Conservation (phyloP, 1,140 invertebrate species). For the Holotrichia oblita region DNA sequence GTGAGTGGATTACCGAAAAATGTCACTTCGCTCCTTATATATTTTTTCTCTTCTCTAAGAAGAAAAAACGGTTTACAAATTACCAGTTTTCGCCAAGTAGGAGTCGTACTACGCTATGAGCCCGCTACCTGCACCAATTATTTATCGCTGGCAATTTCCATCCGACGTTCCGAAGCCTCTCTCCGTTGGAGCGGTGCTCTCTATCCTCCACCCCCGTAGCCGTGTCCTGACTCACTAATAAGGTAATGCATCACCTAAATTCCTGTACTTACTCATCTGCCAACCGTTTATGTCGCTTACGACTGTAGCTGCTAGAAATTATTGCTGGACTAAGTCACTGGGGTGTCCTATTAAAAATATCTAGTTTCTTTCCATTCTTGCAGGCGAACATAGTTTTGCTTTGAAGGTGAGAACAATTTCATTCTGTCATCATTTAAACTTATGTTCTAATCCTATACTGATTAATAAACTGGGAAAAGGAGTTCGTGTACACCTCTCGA, state of each 20-base stretch:
- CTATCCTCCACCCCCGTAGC: not conserved
- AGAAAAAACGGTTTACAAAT: constrained; percentile 1
- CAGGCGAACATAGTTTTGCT: no score
- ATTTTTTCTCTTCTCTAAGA: not conserved
- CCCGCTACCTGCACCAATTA: not conserved
- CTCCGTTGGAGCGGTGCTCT: not conserved
- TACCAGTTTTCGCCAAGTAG: constrained; percentile 10
- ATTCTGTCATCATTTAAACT: no score
- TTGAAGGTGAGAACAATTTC: no score
- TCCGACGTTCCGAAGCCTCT: not conserved
- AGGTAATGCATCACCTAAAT: constrained; percentile 7
- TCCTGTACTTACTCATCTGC: constrained; percentile 11
- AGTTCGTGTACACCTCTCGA: no score
- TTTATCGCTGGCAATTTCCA: constrained; percentile 6
- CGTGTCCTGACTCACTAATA: constrained; percentile 7
- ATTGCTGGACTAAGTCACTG: no score
- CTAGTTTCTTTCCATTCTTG: no score
- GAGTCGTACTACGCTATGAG: not conserved
- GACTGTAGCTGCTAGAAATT: not conserved
- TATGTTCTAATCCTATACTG: no score
- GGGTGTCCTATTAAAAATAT: no score
- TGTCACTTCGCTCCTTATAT: not conserved
- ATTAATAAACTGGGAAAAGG: no score
- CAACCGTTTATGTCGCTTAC: not conserved
- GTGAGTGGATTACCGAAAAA: not conserved